These are phyloP conservation scores for Selene dorsalis DNA, from an alignment of 2,797 vertebrate species.

Conservation along the genomic window DNA sequence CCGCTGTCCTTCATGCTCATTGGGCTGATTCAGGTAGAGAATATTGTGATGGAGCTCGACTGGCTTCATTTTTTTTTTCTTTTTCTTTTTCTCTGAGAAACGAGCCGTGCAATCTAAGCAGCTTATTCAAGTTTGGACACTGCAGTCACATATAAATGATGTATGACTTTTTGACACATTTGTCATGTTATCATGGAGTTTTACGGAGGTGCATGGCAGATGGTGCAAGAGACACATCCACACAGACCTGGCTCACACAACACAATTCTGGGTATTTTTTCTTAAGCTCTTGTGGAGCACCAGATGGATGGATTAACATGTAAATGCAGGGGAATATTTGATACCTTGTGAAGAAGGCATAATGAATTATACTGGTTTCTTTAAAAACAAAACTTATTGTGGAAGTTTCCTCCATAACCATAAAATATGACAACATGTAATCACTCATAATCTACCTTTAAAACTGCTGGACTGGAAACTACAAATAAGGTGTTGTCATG, in stretches of 20 bases:
- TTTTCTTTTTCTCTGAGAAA: conserved; percentile 46
- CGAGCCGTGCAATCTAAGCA: conserved; percentile 50
- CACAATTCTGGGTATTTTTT: neutral
- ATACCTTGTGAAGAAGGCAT: neutral
- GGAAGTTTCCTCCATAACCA: no score
- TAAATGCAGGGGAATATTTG: neutral
- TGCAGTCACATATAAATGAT: conserved; percentile 46
- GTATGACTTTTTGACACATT: conserved; percentile 47
- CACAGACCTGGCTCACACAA: conserved; percentile 2
- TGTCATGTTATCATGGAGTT: conserved; percentile 39
- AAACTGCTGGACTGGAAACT: neutral
- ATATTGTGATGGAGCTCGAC: neutral
- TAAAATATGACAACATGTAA: neutral
- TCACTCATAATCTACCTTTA: neutral
- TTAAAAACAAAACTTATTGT: neutral
- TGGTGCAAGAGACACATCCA: conserved; percentile 37
- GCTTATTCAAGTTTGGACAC: conserved; percentile 58
- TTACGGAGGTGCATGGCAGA: conserved; percentile 41
- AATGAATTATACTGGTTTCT: neutral
- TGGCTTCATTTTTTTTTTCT: conserved; percentile 24
- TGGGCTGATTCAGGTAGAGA: conserved; percentile 40
- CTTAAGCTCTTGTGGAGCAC: neutral
- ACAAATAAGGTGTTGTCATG: neutral
- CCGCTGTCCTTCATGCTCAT: conserved; percentile 67
- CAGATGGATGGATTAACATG: conserved; percentile 30